Base-by-base conservation (phyloP, 2,888 invertebrate genomes). In the Lomographa bimaculata region DNA sequence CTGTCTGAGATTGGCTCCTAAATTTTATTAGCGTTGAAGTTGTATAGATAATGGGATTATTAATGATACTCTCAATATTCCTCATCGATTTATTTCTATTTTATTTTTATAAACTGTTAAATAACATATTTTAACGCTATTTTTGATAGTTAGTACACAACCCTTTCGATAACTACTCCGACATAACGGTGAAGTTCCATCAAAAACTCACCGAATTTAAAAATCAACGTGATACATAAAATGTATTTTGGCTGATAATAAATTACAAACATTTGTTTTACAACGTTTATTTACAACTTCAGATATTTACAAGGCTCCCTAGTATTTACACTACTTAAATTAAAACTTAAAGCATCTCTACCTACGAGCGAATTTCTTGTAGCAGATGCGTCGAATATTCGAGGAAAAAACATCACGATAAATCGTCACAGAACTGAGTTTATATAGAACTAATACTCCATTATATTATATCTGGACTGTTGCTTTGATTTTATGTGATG, bases 81-180 rank as follows among this genome's bases (percentile, higher is more conserved):
- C 51, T 65, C 61, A 61, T 61, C 47, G 50, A 70, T 76, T 76
- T 71, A 75, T 71, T 74, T 62, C 78, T 79, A 80, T 61, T 61
- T 73, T 71, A 66, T 81, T 43, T 37, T 46, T 84, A 83, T 74
- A 83, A 85, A 84, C 74, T 65, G 62, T 79, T 77, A 78, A 71
- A 66, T 84, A 83, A 82, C 78, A 77, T 77, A 73, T 62, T 75
- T 71, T 71, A 70, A 73, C 79, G 72, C 76, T 84, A 85, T 78
- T 58, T 73, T 62, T 84, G 80, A 85, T 86, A 85, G 71, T 80
- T 72, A 78, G 76, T 81, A 86, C 86, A 86, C 86, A 86, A 86
- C 86, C 86, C 72, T 83, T 82, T 80, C 71, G 57, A 76, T 77
- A 69, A 62, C 80, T 83, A 85, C 84, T 65, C 64, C 66, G 35